A percentile compares a stretch with the other conserved stretches of the same genome.
phyloP scores from a whole-genome alignment of 2,797 vertebrate genomes.

The Micropoecilia bifurca region DNA sequence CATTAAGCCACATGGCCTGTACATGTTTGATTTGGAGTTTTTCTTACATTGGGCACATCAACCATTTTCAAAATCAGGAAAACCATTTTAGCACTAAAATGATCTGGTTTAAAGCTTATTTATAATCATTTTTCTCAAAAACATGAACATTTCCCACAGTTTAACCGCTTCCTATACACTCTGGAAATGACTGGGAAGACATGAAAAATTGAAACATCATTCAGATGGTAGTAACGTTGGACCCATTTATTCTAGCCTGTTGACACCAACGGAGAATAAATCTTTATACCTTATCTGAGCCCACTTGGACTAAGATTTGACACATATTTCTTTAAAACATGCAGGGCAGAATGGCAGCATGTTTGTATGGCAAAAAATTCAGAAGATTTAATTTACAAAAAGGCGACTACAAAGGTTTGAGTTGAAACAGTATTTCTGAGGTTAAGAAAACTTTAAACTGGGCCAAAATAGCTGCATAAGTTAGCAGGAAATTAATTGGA shows the following conservation, averaged over 20 bases:
- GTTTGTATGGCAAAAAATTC: background rate
- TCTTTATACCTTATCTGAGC: background rate
- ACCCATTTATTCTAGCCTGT: background rate
- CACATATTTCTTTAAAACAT: background rate
- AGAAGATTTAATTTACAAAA: background rate
- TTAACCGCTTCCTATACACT: background rate
- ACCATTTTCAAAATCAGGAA: background rate
- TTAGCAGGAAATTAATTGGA: background rate
- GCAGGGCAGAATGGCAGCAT: background rate
- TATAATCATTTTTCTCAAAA: background rate
- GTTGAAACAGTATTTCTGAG: background rate
- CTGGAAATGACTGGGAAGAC: background rate
- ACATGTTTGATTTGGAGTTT: no score
- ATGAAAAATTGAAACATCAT: background rate
- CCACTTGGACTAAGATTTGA: background rate
- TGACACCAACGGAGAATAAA: background rate
- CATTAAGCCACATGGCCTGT: no score
- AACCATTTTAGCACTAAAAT: background rate
- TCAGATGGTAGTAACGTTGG: background rate
- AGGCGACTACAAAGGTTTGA: background rate
- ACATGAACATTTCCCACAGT: background rate
- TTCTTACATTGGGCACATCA: background rate
- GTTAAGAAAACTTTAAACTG: background rate
- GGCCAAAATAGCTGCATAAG: background rate
- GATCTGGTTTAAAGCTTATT: background rate